phyloP scores from a whole-genome alignment of 2,888 invertebrate genomes.

The Reticulitermes lucifugus region DNA sequence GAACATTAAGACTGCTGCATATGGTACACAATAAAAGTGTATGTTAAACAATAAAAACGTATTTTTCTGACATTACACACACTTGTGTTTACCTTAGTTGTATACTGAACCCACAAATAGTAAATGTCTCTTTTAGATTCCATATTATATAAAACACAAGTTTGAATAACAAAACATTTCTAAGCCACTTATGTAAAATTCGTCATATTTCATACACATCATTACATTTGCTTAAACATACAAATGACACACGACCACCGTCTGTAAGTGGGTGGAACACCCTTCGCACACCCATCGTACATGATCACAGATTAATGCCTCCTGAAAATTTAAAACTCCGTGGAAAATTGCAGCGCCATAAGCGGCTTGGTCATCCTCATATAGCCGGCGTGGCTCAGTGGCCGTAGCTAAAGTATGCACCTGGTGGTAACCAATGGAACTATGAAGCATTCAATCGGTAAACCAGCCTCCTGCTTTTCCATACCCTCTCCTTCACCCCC shows the following conservation, averaged over 20 bases:
- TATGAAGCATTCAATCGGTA: no score
- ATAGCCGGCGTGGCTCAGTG: no score
- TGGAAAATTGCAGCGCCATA: no score
- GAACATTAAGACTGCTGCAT: neutral
- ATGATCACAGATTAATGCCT: no score
- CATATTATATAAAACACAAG: slow-evolving; percentile 55
- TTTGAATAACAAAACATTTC: neutral
- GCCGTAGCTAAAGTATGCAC: no score
- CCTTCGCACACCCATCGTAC: no score
- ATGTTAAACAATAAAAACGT: neutral
- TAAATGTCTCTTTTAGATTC: slow-evolving; percentile 66
- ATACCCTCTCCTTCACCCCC: no score
- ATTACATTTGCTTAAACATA: neutral
- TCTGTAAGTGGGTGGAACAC: neutral
- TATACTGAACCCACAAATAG: slow-evolving; percentile 68
- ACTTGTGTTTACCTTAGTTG: slow-evolving; percentile 64
- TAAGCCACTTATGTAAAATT: neutral
- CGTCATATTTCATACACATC: neutral
- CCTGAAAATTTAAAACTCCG: no score
- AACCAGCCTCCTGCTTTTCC: no score
- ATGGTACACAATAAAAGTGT: neutral
- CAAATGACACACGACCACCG: neutral
- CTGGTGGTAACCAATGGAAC: no score
- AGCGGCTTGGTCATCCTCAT: no score
- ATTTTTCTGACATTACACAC: slow-evolving; percentile 11